phyloP scores from a whole-genome alignment of 2,113 vertebrate species.

The Acrocephalus kingi region DNA sequence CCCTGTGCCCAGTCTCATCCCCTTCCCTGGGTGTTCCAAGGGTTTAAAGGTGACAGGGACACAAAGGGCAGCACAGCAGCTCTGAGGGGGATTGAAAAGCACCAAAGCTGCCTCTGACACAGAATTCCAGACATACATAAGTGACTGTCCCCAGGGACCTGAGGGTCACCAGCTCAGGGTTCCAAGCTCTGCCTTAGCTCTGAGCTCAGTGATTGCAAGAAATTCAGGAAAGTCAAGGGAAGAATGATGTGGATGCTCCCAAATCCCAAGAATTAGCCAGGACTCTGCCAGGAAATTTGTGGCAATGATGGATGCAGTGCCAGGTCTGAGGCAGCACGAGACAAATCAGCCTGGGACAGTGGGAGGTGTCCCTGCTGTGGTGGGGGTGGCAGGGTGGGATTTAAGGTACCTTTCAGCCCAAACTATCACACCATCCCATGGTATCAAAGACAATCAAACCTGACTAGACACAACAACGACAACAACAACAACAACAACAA shows the following conservation, averaged over 20 bases:
- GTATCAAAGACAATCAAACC: rapidly evolving
- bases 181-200: not conserved
- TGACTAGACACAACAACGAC: rapidly evolving
- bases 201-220: not conserved
- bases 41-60: not conserved
- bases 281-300: rapidly evolving
- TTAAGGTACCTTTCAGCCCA: not conserved
- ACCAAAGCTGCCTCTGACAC: too few relatives aligned
- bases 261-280: not conserved
- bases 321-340: not conserved
- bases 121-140: not conserved
- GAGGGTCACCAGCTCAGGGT: not conserved
- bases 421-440: rapidly evolving
- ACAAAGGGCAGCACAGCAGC: not conserved
- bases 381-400: not conserved
- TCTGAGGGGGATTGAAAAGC: not conserved
- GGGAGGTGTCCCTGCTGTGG: not conserved
- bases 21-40: not conserved
- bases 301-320: rapidly evolving
- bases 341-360: not conserved
- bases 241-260: not conserved
- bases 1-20: rapidly evolving
- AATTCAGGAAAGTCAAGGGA: not conserved
- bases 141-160: not conserved
- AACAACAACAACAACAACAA: too few relatives aligned